phyloP scores from a whole-genome alignment of 2,888 invertebrate genomes.

The Eupeodes latifasciatus region DNA sequence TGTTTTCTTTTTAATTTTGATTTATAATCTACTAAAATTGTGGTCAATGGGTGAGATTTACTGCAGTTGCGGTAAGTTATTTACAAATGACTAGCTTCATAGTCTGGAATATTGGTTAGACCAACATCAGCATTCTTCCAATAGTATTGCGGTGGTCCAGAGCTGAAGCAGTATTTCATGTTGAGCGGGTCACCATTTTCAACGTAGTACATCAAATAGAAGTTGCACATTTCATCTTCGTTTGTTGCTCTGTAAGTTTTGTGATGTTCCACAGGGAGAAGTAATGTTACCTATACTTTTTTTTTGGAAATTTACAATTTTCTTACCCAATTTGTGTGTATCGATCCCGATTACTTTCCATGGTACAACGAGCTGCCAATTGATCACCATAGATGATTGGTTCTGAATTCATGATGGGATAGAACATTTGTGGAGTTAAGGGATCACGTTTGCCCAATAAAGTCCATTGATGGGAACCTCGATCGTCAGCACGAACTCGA shows the following conservation, averaged over 20 bases:
- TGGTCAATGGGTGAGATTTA: constrained; percentile 59
- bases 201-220: constrained; percentile 97
- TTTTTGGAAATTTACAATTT: neutral
- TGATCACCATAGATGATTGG: constrained; percentile 89
- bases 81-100: constrained; percentile 87
- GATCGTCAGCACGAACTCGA: constrained; percentile 86
- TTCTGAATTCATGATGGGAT: constrained; percentile 88
- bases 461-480: constrained; percentile 89
- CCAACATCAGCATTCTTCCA: constrained; percentile 89
- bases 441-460: constrained; percentile 94
- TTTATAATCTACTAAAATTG: constrained; percentile 22
- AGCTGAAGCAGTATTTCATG: constrained; percentile 92
- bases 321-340: constrained; percentile 90
- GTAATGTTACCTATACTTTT: neutral
- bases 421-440: constrained; percentile 97
- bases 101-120: constrained; percentile 90
- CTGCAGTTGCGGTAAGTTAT: constrained; percentile 38
- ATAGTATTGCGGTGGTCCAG: constrained; percentile 93
- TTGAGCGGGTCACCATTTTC: constrained; percentile 89
- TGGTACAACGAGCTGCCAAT: constrained; percentile 95
- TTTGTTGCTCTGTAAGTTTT: constrained; percentile 88
- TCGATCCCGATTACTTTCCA: constrained; percentile 89
- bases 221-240: constrained; percentile 97
- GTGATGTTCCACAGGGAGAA: neutral
- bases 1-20: constrained; percentile 8